A percentile compares a stretch with the other conserved stretches of the same genome.
Evolutionary conservation across 1,140 invertebrate genomes (phyloP).

Genomic region (Leucophenga varia): DNA sequence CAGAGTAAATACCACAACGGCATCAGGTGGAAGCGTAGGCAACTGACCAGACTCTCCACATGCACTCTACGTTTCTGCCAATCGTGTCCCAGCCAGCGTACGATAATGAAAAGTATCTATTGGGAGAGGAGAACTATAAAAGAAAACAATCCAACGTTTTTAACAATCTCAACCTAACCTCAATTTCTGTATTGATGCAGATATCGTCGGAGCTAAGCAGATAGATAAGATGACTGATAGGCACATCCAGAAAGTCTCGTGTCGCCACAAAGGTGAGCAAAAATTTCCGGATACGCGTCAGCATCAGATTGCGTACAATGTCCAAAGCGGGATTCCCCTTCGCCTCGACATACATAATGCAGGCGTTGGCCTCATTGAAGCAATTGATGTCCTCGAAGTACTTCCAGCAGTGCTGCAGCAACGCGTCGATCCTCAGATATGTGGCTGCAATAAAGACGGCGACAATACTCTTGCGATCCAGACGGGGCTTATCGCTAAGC

Average conservation of each 20-base stretch:
- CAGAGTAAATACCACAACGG: slow-evolving; percentile 34
- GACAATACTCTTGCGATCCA: slow-evolving; percentile 68
- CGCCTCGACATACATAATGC: slow-evolving; percentile 67
- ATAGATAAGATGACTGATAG: slow-evolving; percentile 65
- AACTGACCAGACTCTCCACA: slow-evolving; percentile 11
- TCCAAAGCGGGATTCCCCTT: slow-evolving; percentile 45
- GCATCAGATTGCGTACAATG: slow-evolving; percentile 62
- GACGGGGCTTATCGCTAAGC: slow-evolving; percentile 66
- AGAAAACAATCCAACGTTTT: no score
- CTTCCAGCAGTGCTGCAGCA: slow-evolving; percentile 72
- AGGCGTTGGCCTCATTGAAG: slow-evolving; percentile 70
- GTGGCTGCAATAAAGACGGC: slow-evolving; percentile 70
- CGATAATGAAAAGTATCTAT: slow-evolving; percentile 23
- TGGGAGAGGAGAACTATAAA: no score
- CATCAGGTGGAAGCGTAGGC: slow-evolving; percentile 26
- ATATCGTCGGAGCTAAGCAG: slow-evolving; percentile 70
- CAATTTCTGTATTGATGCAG: slow-evolving; percentile 61
- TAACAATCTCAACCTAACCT: no score
- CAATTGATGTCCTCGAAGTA: slow-evolving; percentile 71
- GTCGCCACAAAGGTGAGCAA: slow-evolving; percentile 72
- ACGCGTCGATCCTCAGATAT: slow-evolving; percentile 68
- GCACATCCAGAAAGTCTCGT: slow-evolving; percentile 68
- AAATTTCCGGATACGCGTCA: slow-evolving; percentile 71
- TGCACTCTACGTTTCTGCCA: slow-evolving; percentile 13
- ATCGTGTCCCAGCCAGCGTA: slow-evolving; percentile 32